Conservation (phyloP, 2,113 vertebrate genomes). For the Hassar affinis region DNA sequence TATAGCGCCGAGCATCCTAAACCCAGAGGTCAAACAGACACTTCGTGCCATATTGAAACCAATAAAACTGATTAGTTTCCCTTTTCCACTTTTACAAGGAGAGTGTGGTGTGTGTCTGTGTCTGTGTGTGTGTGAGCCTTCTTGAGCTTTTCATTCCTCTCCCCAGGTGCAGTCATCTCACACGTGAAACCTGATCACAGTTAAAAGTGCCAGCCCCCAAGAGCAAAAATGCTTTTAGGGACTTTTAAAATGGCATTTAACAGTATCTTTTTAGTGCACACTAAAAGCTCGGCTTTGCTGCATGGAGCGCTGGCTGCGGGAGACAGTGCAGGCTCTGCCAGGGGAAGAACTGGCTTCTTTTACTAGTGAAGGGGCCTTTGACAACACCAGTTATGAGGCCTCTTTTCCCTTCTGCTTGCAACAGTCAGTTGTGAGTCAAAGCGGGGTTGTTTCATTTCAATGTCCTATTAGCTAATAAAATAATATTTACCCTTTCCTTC, state of each 20-base stretch:
- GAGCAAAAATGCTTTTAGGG: slow-evolving; percentile 78
- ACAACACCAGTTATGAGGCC: not conserved
- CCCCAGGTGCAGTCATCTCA: slow-evolving; percentile 64
- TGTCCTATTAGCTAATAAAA: not conserved
- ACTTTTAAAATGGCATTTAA: slow-evolving; percentile 77
- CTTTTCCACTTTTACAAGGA: slow-evolving; percentile 67
- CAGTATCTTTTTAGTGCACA: slow-evolving; percentile 73
- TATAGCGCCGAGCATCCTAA: slow-evolving; percentile 13
- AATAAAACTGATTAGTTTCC: slow-evolving; percentile 71
- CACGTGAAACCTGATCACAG: slow-evolving; percentile 72
- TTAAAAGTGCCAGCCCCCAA: slow-evolving; percentile 71
- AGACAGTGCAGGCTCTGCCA: not conserved
- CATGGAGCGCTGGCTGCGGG: slow-evolving; percentile 53
- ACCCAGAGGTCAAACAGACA: slow-evolving; percentile 55
- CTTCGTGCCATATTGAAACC: slow-evolving; percentile 66
- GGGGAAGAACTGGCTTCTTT: slow-evolving; percentile 18
- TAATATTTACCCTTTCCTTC: not conserved
- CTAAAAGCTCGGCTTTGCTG: slow-evolving; percentile 69
- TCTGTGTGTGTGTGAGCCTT: slow-evolving; percentile 59
- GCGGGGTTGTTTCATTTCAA: not conserved
- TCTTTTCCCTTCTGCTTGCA: not conserved
- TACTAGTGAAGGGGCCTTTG: not conserved
- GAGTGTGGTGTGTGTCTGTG: slow-evolving; percentile 8
- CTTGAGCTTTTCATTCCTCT: slow-evolving; percentile 57
- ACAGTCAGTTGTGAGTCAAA: not conserved